Conservation (phyloP, 2,113 vertebrate species). For the Carettochelys insculpta region DNA sequence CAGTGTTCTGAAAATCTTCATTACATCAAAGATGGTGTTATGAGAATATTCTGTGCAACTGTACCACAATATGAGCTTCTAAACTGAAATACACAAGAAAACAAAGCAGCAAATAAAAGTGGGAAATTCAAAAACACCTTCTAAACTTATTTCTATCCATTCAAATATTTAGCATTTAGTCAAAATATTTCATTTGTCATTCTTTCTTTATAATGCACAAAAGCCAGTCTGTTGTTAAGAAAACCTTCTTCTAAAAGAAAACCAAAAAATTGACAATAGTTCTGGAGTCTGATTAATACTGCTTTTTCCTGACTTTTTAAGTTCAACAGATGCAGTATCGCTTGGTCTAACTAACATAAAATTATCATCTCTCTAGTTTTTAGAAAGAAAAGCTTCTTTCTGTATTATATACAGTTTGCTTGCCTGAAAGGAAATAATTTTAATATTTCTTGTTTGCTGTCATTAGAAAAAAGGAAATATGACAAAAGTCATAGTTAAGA, state of each 20-base stretch:
- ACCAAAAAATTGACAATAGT: background rate
- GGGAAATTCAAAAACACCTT: background rate
- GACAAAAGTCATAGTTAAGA: background rate
- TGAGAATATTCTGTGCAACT: background rate
- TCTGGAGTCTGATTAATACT: background rate
- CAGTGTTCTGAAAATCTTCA: background rate
- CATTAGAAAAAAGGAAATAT: background rate
- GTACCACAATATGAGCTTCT: no score
- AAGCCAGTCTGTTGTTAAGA: background rate
- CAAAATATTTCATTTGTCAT: background rate
- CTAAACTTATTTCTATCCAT: background rate
- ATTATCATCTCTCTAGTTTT: background rate
- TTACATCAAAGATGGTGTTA: background rate
- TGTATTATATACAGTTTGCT: background rate
- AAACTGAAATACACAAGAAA: rapidly evolving
- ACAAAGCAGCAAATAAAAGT: background rate
- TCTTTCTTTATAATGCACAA: background rate
- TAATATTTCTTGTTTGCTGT: background rate
- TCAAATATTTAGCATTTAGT: background rate
- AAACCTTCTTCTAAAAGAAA: background rate
- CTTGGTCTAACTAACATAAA: background rate
- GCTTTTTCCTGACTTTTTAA: background rate
- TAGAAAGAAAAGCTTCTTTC: background rate
- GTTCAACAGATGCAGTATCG: background rate
- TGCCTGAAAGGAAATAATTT: background rate